Base-by-base conservation (phyloP, 35 echinoderm and acorn worm species). In the Heliocidaris erythrogramma region DNA sequence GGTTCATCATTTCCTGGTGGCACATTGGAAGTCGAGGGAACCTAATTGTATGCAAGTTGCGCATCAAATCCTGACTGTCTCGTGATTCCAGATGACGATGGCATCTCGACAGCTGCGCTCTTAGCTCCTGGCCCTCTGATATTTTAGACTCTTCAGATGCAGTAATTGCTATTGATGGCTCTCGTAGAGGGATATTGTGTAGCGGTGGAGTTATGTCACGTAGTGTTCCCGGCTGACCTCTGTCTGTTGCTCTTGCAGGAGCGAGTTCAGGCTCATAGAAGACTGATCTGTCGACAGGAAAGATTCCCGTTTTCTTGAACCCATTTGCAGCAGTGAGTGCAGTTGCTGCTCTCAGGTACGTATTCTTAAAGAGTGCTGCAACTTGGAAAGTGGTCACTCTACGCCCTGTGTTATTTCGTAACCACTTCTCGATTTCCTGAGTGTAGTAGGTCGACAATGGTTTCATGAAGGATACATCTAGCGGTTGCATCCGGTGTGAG, bases 381-480 rank as follows among this genome's bases (percentile, higher is more conserved):
- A 71, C 78, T 18, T 95, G 95, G 48, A 93, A 95, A 48, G 89
- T 92, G 59, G 95, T 93, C 6, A 92, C 90, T 59, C 47, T 56
- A 5, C 95, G 27, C 30, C 95, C 50, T 16, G 89, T 48, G 42
- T 92, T 86, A 47, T 56, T 24, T 71, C 95, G 90, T 93, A 95
- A 48, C 95, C 91, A 95, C 92, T 30, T 60, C 88, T 95, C 90
- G 17, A 93, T 47, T 84, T 92, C 91, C 52, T 95, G 65, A 13
- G 91, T 93, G 61, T 95, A 93, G 31, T 95, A 95, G 59, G 91
- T 93, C 91, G 85, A 93, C 42, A 95, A 32, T 56, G 95, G 95
- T 95, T 92, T 85, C 95, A 95, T 95, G 21, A 93, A 95, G 31
- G 91, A 95, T 49, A 95, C 95, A 86, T 95, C 95, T 85, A 95